Evolutionary conservation across 2,113 vertebrate species (phyloP), one percentile per base, ranked within the genome.

Genomic region (Entomyzon cyanotis): DNA sequence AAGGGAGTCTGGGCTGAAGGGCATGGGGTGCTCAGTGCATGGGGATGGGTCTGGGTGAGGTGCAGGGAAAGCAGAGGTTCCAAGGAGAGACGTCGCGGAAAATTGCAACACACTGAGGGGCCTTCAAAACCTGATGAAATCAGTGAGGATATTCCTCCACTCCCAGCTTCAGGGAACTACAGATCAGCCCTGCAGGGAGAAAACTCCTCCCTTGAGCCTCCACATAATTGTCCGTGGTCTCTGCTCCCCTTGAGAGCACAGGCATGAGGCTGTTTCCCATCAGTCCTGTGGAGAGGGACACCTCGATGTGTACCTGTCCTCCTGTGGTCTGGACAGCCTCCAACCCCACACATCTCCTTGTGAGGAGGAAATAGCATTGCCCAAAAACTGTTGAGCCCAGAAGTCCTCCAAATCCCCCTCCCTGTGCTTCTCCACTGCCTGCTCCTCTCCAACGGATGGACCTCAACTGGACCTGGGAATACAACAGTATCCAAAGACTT

Each of bases 401-500:
- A 78, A 85, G 6, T 41, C 30, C 50, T 74, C 62, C 37, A 47
- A 83, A 71, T 21, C 20, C 30, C 8, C 15, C 22, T 68, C 62
- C 71, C 53, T 9, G 3, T 87, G n/a, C 20, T 47, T 65, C n/a
- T 70, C 46, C 53, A 50, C 53, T n/a, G 37, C n/a, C n/a, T 76
- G 31, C 18, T 68, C 15, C 70, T 47, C 44, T 56, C 60, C 69
- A 37, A 47, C 5, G 65, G 68, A 82, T 9, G 31, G 28, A 41
- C 27, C 27, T 82, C 67, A 62, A 0, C 25, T 4, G 13, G 59
- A 55, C 24, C 50, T 20, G 11, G 47, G 23, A 62, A 18, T 35
- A 27, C 0, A 0, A 44, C 2, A 1, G 4, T 18, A 69, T 42
- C 31, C 22, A 44, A 39, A 24, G 37, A 27, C 73, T 69, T 87